Conservation (phyloP, 2,888 invertebrate species). For the Doris montereyensis region DNA sequence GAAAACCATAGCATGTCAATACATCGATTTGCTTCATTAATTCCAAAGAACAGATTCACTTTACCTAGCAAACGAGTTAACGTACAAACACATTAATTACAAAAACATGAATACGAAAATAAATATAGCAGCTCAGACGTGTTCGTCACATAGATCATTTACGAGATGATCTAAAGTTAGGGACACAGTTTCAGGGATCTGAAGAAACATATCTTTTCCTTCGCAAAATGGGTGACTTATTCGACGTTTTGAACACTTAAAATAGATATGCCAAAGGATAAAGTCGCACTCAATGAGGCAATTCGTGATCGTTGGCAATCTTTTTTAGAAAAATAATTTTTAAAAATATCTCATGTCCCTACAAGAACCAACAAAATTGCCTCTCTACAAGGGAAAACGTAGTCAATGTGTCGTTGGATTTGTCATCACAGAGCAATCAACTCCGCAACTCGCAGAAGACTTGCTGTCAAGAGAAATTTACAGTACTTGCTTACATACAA, state of each 20-base stretch:
- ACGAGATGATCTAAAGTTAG: background rate
- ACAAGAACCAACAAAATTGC: background rate
- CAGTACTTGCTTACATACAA: slow-evolving; percentile 3
- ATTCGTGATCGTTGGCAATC: background rate
- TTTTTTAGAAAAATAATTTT: background rate
- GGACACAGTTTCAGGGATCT: background rate
- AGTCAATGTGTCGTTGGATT: background rate
- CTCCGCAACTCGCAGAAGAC: background rate
- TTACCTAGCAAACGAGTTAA: background rate
- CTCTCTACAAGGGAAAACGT: background rate
- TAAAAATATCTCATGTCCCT: background rate
- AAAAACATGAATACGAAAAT: background rate
- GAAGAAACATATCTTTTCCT: background rate
- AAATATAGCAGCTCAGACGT: background rate
- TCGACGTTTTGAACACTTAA: background rate
- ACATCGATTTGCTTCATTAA: background rate
- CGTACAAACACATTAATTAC: background rate
- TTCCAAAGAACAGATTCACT: background rate
- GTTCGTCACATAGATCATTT: background rate
- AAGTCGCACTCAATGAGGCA: background rate
- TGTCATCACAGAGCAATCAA: background rate
- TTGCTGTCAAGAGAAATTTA: background rate
- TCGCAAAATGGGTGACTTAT: background rate
- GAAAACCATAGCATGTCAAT: background rate
- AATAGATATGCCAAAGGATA: background rate